These are phyloP conservation scores for Bombyx huttoni DNA, from an alignment of 2,888 invertebrate genomes.

Conservation along the genomic window DNA sequence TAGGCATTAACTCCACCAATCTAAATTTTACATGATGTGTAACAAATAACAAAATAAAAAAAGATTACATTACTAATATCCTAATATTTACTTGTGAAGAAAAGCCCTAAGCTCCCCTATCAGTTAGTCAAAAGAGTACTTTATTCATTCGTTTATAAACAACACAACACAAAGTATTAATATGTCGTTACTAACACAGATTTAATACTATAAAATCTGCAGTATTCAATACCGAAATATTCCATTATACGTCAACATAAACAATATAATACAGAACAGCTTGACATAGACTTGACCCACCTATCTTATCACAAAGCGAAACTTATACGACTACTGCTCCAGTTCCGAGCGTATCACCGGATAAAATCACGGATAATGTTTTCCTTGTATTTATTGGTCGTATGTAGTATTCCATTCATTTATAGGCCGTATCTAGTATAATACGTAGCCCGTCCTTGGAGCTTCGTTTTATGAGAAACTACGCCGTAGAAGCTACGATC, in stretches of 20 bases:
- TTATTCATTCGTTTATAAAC: no score
- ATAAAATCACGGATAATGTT: constrained; percentile 53
- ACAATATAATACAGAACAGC: not conserved
- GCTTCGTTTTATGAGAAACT: not conserved
- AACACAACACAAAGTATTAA: no score
- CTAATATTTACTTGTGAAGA: no score
- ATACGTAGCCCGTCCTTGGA: not conserved
- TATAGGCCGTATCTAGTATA: not conserved
- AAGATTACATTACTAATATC: no score
- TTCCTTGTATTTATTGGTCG: constrained; percentile 54
- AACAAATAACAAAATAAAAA: no score
- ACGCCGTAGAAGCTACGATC: not conserved
- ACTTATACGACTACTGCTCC: not conserved
- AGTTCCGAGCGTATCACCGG: not conserved
- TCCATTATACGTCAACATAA: not conserved
- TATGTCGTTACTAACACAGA: no score
- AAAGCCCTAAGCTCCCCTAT: no score
- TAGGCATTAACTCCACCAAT: no score
- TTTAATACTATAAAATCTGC: no score
- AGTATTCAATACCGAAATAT: not conserved
- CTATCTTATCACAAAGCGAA: not conserved
- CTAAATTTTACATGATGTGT: no score
- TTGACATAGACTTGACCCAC: not conserved
- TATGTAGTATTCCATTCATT: not conserved
- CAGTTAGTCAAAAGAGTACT: no score